Evolutionary conservation across 2,888 invertebrate genomes (phyloP).

Genomic region (Agriopis marginaria): DNA sequence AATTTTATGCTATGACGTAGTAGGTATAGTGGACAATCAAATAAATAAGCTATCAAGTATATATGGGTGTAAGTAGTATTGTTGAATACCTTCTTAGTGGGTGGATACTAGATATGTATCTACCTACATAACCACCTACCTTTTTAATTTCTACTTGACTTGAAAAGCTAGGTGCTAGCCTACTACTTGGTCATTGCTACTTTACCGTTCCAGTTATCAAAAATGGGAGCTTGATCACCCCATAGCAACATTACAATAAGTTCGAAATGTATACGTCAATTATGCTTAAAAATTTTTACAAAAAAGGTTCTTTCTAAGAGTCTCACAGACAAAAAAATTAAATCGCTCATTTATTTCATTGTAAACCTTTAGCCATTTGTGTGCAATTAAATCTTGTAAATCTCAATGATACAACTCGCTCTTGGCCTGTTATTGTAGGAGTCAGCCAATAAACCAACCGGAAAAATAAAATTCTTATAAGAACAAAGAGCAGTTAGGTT

Average conservation of each 20-base stretch:
- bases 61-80: too few species aligned
- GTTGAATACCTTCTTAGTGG: too few species aligned
- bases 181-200: too few species aligned
- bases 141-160: too few species aligned
- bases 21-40: too few species aligned
- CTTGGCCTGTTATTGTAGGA: conserved; percentile 17
- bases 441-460: conserved; percentile 17
- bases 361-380: not conserved
- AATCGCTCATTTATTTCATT: not conserved
- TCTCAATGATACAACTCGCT: conserved; percentile 4
- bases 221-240: not conserved
- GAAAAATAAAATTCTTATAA: conserved; percentile 33
- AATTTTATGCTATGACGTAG: not conserved
- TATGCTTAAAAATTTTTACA: too few species aligned
- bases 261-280: too few species aligned
- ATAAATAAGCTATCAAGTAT: too few species aligned
- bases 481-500: conserved; percentile 53
- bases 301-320: not conserved
- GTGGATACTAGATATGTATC: too few species aligned
- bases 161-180: too few species aligned
- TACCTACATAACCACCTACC: too few species aligned
- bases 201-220: not conserved
- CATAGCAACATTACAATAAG: not conserved
- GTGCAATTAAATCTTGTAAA: not conserved
- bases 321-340: not conserved